phyloP scores from a whole-genome alignment of 2,113 vertebrate species.

The rabbit (Oryctolagus cuniculus) region DNA sequence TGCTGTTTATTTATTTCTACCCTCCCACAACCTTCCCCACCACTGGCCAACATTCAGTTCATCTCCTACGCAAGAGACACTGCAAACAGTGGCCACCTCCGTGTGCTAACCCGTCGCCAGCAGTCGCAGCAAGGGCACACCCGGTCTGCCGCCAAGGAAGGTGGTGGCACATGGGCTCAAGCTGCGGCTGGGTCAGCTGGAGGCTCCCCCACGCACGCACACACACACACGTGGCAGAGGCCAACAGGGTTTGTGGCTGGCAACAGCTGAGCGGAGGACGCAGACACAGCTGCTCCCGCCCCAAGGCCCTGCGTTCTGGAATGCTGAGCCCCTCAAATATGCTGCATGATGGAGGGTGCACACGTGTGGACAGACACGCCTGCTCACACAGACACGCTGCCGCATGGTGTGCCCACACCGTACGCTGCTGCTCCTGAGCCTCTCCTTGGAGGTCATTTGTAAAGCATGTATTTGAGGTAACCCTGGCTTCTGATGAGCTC shows the following conservation, averaged over 20 bases:
- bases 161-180: not conserved
- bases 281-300: conserved; percentile 81
- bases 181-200: not conserved
- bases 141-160: not conserved
- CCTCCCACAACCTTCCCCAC: not conserved
- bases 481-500: accelerated
- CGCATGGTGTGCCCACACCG: no score
- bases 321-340: conserved; percentile 82
- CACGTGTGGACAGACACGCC: not conserved
- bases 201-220: not conserved
- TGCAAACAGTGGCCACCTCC: not conserved
- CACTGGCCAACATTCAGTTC: not conserved
- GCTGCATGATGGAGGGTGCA: not conserved
- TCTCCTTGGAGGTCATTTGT: not conserved
- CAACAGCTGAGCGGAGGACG: conserved; percentile 83
- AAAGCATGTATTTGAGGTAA: not conserved
- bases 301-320: not conserved
- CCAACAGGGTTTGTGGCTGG: not conserved
- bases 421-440: not conserved
- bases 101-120: not conserved
- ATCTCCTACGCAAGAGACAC: not conserved
- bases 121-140: not conserved
- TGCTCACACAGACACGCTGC: no score
- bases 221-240: not conserved
- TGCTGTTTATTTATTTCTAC: not conserved